phyloP scores from a whole-genome alignment of 2,113 vertebrate species.

The Callipepla californica region DNA sequence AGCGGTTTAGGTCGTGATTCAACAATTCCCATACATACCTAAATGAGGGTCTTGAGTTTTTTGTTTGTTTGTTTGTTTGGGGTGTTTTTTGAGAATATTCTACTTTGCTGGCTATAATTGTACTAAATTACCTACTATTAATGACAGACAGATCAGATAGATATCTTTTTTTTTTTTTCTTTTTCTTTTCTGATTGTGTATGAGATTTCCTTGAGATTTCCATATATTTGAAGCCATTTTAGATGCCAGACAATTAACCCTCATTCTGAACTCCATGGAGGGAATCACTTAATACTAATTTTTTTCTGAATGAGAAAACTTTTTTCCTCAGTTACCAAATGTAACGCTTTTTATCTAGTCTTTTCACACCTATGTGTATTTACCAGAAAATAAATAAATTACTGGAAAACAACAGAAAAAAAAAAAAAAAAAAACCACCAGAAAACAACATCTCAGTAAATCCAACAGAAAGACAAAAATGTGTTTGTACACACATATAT shows the following conservation, averaged over 20 bases:
- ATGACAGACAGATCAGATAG: not conserved
- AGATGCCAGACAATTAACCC: not conserved
- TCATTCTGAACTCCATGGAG: not conserved
- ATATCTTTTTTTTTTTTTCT: not conserved
- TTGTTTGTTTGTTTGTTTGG: not conserved
- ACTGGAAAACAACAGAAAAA: not conserved
- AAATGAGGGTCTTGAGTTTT: not conserved
- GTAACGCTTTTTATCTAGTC: not conserved
- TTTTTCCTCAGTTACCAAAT: not conserved
- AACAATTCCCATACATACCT: not conserved
- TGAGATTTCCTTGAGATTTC: not conserved
- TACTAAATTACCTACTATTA: not conserved
- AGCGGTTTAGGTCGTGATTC: too few relatives aligned
- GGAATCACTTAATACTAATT: not conserved
- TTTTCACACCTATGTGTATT: not conserved
- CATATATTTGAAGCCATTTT: not conserved
- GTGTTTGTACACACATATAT: rapidly evolving
- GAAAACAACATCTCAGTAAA: not conserved
- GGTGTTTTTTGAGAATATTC: not conserved
- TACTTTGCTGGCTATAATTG: not conserved
- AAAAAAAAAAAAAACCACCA: too few relatives aligned
- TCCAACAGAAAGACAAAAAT: not conserved
- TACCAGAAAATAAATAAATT: not conserved
- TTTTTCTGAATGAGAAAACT: not conserved
- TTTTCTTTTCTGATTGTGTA: not conserved